A percentile compares a stretch with the other conserved stretches of the same genome.
phyloP scores from a whole-genome alignment of 30 jellyfish, hydroid and myxozoan species.

The Aurelia aurita region DNA sequence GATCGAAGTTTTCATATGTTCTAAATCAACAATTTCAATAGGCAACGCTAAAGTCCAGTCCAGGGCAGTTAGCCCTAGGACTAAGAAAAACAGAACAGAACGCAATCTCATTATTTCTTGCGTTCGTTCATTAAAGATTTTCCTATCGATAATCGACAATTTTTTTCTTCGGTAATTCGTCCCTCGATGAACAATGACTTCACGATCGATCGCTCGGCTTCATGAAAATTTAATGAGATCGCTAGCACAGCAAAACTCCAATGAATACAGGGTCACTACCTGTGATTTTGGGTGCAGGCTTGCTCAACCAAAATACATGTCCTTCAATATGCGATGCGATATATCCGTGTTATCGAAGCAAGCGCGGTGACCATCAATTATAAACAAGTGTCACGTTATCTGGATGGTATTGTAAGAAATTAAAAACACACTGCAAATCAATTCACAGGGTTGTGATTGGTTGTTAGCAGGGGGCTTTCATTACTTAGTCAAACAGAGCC shows the following conservation, averaged over 20 bases:
- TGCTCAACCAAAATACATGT: constrained; percentile 32
- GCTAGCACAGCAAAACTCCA: constrained; percentile 33
- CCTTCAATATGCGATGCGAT: background rate
- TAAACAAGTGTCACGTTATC: too few relatives aligned
- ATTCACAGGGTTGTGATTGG: too few relatives aligned
- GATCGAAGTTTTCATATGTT: constrained; percentile 28
- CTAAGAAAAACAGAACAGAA: constrained; percentile 52
- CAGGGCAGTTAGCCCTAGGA: constrained; percentile 66
- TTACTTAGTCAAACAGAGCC: too few relatives aligned
- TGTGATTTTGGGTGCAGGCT: constrained; percentile 56
- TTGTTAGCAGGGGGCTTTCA: too few relatives aligned
- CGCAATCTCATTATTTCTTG: constrained; percentile 67
- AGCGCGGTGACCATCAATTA: too few relatives aligned
- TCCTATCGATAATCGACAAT: background rate
- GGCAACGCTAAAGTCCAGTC: constrained; percentile 50
- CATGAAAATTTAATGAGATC: constrained; percentile 60
- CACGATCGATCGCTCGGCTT: constrained; percentile 46
- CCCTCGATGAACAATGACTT: constrained; percentile 60
- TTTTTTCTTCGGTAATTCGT: constrained; percentile 8
- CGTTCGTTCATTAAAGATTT: constrained; percentile 51
- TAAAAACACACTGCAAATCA: too few relatives aligned
- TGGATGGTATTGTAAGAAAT: too few relatives aligned
- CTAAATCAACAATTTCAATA: constrained; percentile 58
- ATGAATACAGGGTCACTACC: constrained; percentile 76
- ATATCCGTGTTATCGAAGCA: too few relatives aligned